Percentiles rank a stretch among this genome's conserved stretches.
Evolutionary conservation across 2,888 invertebrate species (phyloP).

Genomic region (Tortricodes alternella): DNA sequence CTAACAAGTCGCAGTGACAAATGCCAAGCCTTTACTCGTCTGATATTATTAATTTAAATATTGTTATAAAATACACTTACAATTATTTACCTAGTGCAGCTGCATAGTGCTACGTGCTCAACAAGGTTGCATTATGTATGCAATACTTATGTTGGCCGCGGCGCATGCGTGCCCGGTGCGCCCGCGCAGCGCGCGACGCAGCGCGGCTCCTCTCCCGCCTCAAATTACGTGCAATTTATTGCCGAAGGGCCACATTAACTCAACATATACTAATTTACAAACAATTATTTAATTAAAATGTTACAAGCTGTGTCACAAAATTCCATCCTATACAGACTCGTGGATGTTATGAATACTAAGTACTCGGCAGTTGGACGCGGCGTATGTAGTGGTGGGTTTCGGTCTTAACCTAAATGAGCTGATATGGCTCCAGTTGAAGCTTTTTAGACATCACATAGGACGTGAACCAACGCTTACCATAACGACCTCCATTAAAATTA

Average conservation of each 20-base stretch:
- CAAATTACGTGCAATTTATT: conserved; percentile 72
- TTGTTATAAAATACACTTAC: conserved; percentile 36
- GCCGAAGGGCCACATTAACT: conserved; percentile 61
- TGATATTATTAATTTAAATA: not conserved
- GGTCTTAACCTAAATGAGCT: conserved; percentile 19
- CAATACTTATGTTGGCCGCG: conserved; percentile 56
- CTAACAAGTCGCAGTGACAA: not conserved
- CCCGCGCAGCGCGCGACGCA: conserved; percentile 30
- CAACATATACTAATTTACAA: conserved; percentile 66
- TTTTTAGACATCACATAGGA: not conserved
- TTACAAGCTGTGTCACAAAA: conserved; percentile 48
- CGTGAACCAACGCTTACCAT: conserved; percentile 4
- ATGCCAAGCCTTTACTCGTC: not conserved
- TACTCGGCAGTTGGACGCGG: not conserved
- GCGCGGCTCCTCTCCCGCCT: conserved; percentile 47
- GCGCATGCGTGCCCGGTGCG: conserved; percentile 39
- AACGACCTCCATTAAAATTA: conserved; percentile 25
- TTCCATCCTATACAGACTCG: conserved; percentile 14
- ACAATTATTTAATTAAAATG: conserved; percentile 67
- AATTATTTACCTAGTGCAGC: conserved; percentile 51
- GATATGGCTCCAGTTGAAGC: not conserved
- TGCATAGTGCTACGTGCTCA: conserved; percentile 39
- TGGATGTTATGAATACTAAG: conserved; percentile 27
- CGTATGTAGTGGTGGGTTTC: conserved; percentile 4
- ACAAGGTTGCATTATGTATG: conserved; percentile 46